phyloP scores from a whole-genome alignment of 2,113 vertebrate species.

The Pollachius pollachius region DNA sequence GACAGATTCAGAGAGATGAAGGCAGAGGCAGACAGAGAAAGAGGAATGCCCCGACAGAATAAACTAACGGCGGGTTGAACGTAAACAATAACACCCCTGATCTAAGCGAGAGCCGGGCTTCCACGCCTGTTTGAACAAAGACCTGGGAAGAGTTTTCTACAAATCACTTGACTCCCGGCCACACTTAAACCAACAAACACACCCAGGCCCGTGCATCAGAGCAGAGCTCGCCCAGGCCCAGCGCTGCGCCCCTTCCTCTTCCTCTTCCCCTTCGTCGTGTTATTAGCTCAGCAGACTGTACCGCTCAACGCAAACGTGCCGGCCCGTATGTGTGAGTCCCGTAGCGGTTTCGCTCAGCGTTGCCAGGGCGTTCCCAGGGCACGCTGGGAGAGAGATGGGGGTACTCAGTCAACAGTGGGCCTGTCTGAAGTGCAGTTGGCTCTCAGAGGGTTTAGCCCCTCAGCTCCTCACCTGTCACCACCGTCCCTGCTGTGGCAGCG shows the following conservation, averaged over 20 bases:
- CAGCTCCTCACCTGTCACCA: too few species aligned
- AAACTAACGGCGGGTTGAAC: neutral
- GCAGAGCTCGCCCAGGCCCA: too few species aligned
- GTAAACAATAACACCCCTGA: constrained; percentile 6
- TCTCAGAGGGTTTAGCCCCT: too few species aligned
- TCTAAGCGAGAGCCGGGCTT: constrained; percentile 1
- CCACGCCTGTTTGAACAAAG: neutral
- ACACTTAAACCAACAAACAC: neutral
- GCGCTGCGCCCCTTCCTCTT: too few species aligned
- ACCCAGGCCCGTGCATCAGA: constrained; percentile 7
- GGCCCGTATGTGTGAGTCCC: constrained; percentile 1
- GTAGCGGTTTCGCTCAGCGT: constrained; percentile 32
- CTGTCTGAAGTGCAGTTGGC: too few species aligned
- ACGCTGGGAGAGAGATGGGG: neutral
- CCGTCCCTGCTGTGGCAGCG: too few species aligned
- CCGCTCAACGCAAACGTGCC: constrained; percentile 36
- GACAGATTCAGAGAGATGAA: too few species aligned
- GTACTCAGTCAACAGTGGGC: neutral
- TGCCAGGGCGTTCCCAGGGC: constrained; percentile 37
- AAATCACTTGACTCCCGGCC: too few species aligned
- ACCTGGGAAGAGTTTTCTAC: neutral
- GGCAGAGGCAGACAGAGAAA: too few species aligned
- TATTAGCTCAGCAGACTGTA: constrained; percentile 46
- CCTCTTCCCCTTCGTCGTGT: constrained; percentile 7
- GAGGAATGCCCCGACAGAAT: too few species aligned